Evolutionary conservation across 2,888 invertebrate genomes (phyloP).

Genomic region (Anthophora plumipes): DNA sequence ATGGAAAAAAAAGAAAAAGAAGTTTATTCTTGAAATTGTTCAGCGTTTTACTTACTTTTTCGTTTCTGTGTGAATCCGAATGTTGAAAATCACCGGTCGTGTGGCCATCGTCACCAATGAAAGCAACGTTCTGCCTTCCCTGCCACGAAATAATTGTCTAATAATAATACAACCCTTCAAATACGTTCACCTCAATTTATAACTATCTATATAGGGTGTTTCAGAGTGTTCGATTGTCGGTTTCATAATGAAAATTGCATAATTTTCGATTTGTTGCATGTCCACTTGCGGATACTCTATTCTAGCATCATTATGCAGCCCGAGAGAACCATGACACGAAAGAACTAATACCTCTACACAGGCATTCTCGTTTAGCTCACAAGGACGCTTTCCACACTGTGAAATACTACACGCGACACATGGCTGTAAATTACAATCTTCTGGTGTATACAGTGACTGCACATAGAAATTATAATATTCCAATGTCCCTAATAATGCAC

Average conservation of each 20-base stretch:
- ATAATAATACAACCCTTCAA: background rate
- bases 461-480: background rate
- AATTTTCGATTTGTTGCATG: too few species aligned
- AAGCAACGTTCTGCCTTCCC: slow-evolving; percentile 78
- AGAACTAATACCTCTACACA: background rate
- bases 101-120: slow-evolving; percentile 77
- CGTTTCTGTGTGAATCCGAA: slow-evolving; percentile 36
- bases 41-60: slow-evolving; percentile 47
- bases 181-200: too few species aligned
- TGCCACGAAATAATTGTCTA: slow-evolving; percentile 61
- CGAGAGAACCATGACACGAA: slow-evolving; percentile 8
- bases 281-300: too few species aligned
- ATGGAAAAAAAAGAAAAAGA: too few species aligned
- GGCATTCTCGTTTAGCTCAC: background rate
- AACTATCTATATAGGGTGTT: too few species aligned
- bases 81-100: slow-evolving; percentile 69
- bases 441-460: background rate
- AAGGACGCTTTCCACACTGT: slow-evolving; percentile 49
- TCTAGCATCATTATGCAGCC: background rate
- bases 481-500: background rate
- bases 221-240: background rate
- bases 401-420: background rate
- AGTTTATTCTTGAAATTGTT: too few species aligned
- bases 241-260: background rate
- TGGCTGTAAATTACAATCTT: background rate